Evolutionary conservation across 2,888 invertebrate species (phyloP).

Genomic region (Tridacna crocea): DNA sequence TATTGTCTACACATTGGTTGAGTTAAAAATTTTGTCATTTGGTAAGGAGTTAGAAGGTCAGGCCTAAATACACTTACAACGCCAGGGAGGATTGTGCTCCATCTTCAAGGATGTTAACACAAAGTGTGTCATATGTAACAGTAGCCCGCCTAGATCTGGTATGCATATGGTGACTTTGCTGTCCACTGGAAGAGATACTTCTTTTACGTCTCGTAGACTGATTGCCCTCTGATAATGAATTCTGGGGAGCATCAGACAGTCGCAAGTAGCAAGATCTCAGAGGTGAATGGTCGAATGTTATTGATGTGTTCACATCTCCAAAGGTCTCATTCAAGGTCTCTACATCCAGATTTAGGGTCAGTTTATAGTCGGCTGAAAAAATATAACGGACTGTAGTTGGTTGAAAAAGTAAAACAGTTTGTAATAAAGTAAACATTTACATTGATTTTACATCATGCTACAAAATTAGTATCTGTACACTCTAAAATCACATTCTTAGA

Average conservation of each 20-base stretch:
- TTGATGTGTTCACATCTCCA: not conserved
- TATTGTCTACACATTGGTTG: too few species aligned
- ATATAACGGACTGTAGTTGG: not conserved
- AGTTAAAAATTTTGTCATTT: too few species aligned
- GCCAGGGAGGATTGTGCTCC: conserved; percentile 33
- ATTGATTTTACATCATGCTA: too few species aligned
- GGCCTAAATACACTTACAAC: conserved; percentile 26
- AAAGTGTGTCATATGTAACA: conserved; percentile 39
- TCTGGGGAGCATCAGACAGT: conserved; percentile 48
- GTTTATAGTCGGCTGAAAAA: not conserved
- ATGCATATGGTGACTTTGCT: not conserved
- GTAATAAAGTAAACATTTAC: too few species aligned
- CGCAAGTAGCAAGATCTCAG: conserved; percentile 42
- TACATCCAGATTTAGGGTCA: not conserved
- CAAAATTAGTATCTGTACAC: too few species aligned
- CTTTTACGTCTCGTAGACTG: conserved; percentile 20
- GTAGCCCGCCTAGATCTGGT: not conserved
- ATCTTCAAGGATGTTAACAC: conserved; percentile 34
- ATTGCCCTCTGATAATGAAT: not conserved
- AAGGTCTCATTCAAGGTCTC: not conserved
- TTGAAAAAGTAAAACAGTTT: too few species aligned
- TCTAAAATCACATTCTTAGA: too few species aligned
- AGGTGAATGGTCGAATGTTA: conserved; percentile 42
- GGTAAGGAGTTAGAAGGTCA: too few species aligned
- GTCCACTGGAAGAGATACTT: conserved; percentile 8